Base-by-base conservation (phyloP, 2,113 vertebrate species). In the Lethenteron camtschaticum region DNA sequence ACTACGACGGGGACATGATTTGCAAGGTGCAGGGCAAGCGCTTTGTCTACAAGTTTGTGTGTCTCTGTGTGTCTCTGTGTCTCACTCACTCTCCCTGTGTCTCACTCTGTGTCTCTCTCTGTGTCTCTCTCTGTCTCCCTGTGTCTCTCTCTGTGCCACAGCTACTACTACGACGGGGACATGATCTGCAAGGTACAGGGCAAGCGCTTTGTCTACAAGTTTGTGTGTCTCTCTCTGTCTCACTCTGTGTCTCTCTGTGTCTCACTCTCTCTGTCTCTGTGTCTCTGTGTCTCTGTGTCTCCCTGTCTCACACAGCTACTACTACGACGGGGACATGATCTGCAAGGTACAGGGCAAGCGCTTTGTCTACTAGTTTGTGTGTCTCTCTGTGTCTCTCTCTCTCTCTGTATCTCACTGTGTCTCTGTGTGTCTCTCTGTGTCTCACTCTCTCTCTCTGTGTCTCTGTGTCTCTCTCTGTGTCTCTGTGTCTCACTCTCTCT, bases 151-250 rank as follows among this genome's bases (percentile, higher is more conserved):
- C 20, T 74, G 14, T 73, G 8, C 76, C 72, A 69, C 20, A 99
- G 92, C 76, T 96, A 99, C 80, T 99, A 99, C 77, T 99, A 99
- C 56, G 94, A 99, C 4, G 94, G 94, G 56, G 94, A 99, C 80
- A 96, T 99, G 94, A 99, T 99, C 79, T 95, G 92, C 82, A 99
- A 99, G 81, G 94, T 99, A 75, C 94, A 96, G 79, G 94, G 94
- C 73, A 97, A 99, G 79, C 87, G 94, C 72, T 97, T 99, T n/a
- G n/a, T n/a, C n/a, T n/a, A n/a, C n/a, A n/a, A n/a, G n/a, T n/a
- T n/a, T n/a, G n/a, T n/a, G n/a, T 72, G 94, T 99, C 58, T 99
- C 96, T 81, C 96, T 69, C 41, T 55, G 9, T 55, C 41, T 56
- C 69, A 16, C 69, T 55, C 69, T 20, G 9, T 16, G 13, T 8